Evolutionary conservation across 2,113 vertebrate species (phyloP).

Genomic region (Chloebia gouldiae): DNA sequence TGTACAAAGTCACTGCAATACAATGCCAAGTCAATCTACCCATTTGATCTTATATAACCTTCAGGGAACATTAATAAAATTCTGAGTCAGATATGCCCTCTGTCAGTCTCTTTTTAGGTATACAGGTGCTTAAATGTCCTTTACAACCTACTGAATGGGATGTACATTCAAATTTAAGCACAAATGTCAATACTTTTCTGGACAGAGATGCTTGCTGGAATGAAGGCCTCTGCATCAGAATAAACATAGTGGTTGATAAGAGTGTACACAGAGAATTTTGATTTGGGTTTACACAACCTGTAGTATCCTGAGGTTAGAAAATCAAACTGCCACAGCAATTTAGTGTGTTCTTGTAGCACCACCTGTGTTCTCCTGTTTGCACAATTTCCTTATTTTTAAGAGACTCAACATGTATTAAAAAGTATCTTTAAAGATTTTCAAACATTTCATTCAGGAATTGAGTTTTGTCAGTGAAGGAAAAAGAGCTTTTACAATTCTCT

Average conservation of each 20-base stretch:
- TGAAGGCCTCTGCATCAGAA: slow-evolving; percentile 32
- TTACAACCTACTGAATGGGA: slow-evolving; percentile 14
- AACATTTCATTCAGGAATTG: not conserved
- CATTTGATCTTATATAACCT: slow-evolving; percentile 50
- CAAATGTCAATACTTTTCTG: slow-evolving; percentile 56
- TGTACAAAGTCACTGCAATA: slow-evolving; percentile 42
- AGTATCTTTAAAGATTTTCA: slow-evolving; percentile 1
- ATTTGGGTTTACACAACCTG: slow-evolving; percentile 29
- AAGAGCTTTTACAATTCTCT: slow-evolving; percentile 6
- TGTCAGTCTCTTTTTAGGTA: slow-evolving; percentile 42
- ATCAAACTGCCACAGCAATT: slow-evolving; percentile 1
- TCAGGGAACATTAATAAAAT: slow-evolving; percentile 58
- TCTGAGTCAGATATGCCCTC: slow-evolving; percentile 46
- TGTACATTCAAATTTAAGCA: slow-evolving; percentile 42
- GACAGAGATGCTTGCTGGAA: slow-evolving; percentile 34
- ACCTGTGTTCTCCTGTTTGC: not conserved
- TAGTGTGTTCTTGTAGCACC: not conserved
- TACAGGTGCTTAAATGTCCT: slow-evolving; percentile 44
- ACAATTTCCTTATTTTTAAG: not conserved
- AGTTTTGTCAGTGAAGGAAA: not conserved
- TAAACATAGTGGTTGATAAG: slow-evolving; percentile 41
- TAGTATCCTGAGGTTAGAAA: slow-evolving; percentile 17
- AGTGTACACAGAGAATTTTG: slow-evolving; percentile 39
- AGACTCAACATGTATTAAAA: not conserved
- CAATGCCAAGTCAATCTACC: slow-evolving; percentile 35